Percentiles rank a stretch among this genome's conserved stretches.
Conservation (phyloP, 2,888 invertebrate genomes). For the Amblyjoppa proteus region DNA sequence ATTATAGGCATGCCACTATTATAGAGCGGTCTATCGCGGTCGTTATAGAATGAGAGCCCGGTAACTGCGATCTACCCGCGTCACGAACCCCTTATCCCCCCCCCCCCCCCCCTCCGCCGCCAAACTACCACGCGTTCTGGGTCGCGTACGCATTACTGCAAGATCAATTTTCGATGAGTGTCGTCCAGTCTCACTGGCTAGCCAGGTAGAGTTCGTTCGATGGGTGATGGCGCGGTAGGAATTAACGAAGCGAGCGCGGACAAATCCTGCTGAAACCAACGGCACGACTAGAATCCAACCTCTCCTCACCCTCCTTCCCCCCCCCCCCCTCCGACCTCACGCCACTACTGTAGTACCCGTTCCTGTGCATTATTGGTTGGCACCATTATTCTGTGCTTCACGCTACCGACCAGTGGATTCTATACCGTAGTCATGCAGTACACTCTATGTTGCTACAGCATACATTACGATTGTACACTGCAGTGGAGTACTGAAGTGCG, state of each 20-base stretch:
- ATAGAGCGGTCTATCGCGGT: constrained; percentile 14
- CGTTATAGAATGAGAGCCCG: constrained; percentile 19
- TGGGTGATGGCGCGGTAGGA: constrained; percentile 53
- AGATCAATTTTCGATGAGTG: constrained; percentile 68
- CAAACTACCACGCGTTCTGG: constrained; percentile 25
- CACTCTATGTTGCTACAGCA: constrained; percentile 9
- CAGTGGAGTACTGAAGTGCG: constrained; percentile 23
- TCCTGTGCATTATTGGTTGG: constrained; percentile 60
- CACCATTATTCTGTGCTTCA: constrained; percentile 55
- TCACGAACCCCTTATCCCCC: constrained; percentile 34
- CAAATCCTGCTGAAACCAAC: constrained; percentile 64
- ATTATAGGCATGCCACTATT: constrained; percentile 3
- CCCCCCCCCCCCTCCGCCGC: neutral
- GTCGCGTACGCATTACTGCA: constrained; percentile 58
- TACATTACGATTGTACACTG: constrained; percentile 24
- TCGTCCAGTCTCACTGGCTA: constrained; percentile 62
- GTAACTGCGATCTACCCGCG: constrained; percentile 10
- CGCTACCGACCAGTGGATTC: constrained; percentile 17
- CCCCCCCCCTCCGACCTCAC: neutral
- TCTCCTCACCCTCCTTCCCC: constrained; percentile 5
- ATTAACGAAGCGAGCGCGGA: constrained; percentile 66
- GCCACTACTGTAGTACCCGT: constrained; percentile 3
- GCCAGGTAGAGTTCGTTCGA: constrained; percentile 56
- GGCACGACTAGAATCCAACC: constrained; percentile 6
- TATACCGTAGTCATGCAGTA: neutral